Base-by-base conservation (phyloP, 2,113 vertebrate species). In the Nesogale talazaci region DNA sequence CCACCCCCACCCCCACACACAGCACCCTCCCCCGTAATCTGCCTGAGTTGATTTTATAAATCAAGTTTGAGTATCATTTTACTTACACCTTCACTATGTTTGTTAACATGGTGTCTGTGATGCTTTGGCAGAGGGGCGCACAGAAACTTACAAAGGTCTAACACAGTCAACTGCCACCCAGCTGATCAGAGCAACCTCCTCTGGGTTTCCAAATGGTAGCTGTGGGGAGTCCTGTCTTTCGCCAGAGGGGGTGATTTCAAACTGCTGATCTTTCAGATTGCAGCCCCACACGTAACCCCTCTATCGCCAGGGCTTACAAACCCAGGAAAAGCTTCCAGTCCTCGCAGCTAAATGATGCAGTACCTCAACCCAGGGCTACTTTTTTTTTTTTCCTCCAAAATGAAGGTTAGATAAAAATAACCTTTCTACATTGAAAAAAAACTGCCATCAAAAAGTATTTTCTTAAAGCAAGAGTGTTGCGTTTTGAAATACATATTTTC, bases 381-480 rank as follows among this genome's bases (percentile, higher is more conserved):
- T 52, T 52, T 90, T 88, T 74, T 72, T 52, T 52, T 90, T 88
- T 74, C 75, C 81, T 89, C 25, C 36, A 88, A 96, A 91, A 82
- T 72, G n/a, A 90, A 89, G 78, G 67, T 92, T 88, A 79, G 91
- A 70, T 69, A 70, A 27, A 85, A 46, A 89, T 59, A 91, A 82
- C 11, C 36, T 85, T 86, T 84, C 42, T 59, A 65, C 67, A 78
- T 86, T 76, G 8, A 57, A 57, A 8, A 57, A 57, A 8, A 57
- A 57, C 56, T 11, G 56, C 56, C 16, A 11, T n/a, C n/a, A n/a
- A 16, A 94, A 94, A 76, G n/a, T 72, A 57, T 46, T 77, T 16
- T 82, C 74, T 82, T 91, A 95, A 83, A 82, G 74, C 17, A 88
- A 84, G 61, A 74, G 27, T 36, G 1, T 36, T 88, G 3, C 6